Evolutionary conservation across 2,888 invertebrate genomes (phyloP).

Genomic region (Punctoribates punctum): DNA sequence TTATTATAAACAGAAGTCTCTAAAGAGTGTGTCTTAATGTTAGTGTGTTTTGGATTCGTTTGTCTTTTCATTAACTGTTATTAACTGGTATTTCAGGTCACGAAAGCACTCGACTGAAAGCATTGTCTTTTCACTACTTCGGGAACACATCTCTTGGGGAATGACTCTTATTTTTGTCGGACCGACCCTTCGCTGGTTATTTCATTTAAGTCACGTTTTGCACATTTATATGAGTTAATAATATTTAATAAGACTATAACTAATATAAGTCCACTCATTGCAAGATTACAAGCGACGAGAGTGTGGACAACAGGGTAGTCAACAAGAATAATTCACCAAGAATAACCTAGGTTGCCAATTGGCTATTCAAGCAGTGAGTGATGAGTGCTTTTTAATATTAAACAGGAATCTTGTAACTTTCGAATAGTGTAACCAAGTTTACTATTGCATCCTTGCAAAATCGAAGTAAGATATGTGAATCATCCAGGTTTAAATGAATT

Average conservation of each 20-base stretch:
- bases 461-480: too few relatives aligned
- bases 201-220: not conserved
- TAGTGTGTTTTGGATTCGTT: not conserved
- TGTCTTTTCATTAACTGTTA: not conserved
- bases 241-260: slow-evolving; percentile 9
- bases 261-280: not conserved
- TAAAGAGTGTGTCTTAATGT: too few relatives aligned
- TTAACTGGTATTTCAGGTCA: slow-evolving; percentile 1
- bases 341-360: too few relatives aligned
- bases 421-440: too few relatives aligned
- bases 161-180: not conserved
- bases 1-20: too few relatives aligned
- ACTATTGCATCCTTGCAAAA: too few relatives aligned
- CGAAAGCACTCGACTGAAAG: not conserved
- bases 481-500: too few relatives aligned
- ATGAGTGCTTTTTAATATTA: too few relatives aligned
- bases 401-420: too few relatives aligned
- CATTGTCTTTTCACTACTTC: not conserved
- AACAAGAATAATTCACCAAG: too few relatives aligned
- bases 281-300: not conserved
- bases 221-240: slow-evolving; percentile 13
- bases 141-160: not conserved
- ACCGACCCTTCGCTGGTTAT: not conserved
- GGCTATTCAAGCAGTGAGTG: too few relatives aligned
- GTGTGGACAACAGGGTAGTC: not conserved